Evolutionary conservation across 2,797 vertebrate species (phyloP).

Genomic region (Brachyrhaphis roseni): DNA sequence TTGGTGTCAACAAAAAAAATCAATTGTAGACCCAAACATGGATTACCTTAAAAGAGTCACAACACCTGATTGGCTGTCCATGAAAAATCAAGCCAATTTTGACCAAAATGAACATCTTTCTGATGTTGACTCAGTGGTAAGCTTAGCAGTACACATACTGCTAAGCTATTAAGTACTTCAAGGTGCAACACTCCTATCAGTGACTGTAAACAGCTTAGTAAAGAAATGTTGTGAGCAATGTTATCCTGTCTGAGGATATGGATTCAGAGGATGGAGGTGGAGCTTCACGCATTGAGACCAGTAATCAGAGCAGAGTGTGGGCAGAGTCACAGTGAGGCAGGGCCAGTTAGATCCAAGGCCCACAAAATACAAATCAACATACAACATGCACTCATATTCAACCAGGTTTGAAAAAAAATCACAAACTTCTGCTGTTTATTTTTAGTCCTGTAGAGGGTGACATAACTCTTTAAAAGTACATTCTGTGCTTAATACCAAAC

Average conservation of each 20-base stretch:
- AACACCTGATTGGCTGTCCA: not conserved
- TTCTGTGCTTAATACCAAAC: not conserved
- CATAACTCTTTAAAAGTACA: slow-evolving; percentile 15
- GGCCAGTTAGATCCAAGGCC: slow-evolving; percentile 61
- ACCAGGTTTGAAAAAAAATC: slow-evolving; percentile 69
- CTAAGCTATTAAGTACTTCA: too few species aligned
- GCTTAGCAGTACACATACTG: too few species aligned
- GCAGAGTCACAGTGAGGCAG: slow-evolving; percentile 74
- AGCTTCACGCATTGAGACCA: slow-evolving; percentile 64
- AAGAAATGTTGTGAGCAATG: too few species aligned
- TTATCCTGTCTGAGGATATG: slow-evolving; percentile 93
- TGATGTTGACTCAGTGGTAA: not conserved
- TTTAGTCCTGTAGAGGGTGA: slow-evolving; percentile 62
- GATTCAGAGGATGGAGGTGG: slow-evolving; percentile 83
- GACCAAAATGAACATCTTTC: too few species aligned
- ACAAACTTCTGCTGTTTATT: slow-evolving; percentile 12
- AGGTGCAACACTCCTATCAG: too few species aligned
- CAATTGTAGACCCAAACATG: not conserved
- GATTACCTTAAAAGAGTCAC: not conserved
- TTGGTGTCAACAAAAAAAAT: not conserved
- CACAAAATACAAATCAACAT: slow-evolving; percentile 80
- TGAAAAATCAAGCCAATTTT: not conserved
- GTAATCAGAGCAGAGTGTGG: slow-evolving; percentile 65
- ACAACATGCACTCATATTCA: slow-evolving; percentile 81
- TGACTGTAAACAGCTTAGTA: too few species aligned